Conservation (phyloP, 2,113 vertebrate genomes). For the Oreochromis niloticus region DNA sequence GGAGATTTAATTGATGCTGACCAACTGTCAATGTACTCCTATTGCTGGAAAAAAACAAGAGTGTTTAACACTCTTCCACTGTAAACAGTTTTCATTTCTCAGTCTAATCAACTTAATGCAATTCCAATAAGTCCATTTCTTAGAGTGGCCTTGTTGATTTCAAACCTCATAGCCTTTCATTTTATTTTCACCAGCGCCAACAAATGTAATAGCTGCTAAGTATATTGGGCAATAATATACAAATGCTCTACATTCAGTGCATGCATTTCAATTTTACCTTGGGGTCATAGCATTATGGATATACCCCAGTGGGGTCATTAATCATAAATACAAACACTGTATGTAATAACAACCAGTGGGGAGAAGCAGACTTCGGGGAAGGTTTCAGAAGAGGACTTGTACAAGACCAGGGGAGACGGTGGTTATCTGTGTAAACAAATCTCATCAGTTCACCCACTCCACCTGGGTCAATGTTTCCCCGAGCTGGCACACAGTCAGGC, state of each 20-base stretch:
- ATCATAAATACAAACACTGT: constrained; percentile 58
- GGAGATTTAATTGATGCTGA: constrained; percentile 69
- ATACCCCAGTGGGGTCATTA: constrained; percentile 57
- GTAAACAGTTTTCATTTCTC: constrained; percentile 60
- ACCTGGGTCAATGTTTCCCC: constrained; percentile 18
- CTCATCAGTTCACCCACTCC: constrained; percentile 10
- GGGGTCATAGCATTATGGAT: constrained; percentile 60
- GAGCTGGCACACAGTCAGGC: not conserved
- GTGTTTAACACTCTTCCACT: constrained; percentile 56
- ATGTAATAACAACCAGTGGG: constrained; percentile 45
- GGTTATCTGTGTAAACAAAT: constrained; percentile 25
- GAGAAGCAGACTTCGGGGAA: constrained; percentile 25
- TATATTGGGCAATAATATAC: constrained; percentile 70
- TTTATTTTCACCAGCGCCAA: constrained; percentile 66
- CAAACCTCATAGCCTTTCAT: constrained; percentile 49
- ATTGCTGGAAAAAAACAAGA: constrained; percentile 49
- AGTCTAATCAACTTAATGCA: constrained; percentile 67
- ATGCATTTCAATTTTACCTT: constrained; percentile 71
- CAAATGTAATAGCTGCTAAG: constrained; percentile 69
- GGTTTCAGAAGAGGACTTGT: constrained; percentile 21
- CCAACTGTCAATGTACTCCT: constrained; percentile 52
- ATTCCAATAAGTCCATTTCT: constrained; percentile 69
- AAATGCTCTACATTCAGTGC: constrained; percentile 63
- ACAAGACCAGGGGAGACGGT: constrained; percentile 1
- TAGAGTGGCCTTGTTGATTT: constrained; percentile 65